Evolutionary conservation across 2,797 vertebrate species (phyloP).

Genomic region (Thaleichthys pacificus): DNA sequence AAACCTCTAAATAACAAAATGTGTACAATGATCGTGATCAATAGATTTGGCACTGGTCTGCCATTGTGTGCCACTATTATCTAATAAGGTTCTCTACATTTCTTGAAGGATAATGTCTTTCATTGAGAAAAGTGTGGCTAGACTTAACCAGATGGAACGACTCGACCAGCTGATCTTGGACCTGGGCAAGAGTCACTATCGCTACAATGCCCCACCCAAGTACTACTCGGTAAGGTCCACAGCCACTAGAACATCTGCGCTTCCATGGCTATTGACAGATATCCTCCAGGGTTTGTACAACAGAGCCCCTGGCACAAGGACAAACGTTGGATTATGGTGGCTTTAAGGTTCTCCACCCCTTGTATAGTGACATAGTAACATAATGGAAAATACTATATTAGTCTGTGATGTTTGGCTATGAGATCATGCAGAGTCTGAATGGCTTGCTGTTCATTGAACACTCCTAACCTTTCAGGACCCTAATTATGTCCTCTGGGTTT

Average conservation of each 20-base stretch:
- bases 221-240: slow-evolving; percentile 55
- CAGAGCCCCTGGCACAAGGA: neutral
- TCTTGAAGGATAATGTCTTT: slow-evolving; percentile 59
- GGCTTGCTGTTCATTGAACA: neutral
- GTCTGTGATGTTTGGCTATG: neutral
- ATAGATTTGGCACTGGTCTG: neutral
- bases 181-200: slow-evolving; percentile 54
- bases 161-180: slow-evolving; percentile 49
- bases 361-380: neutral
- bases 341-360: neutral
- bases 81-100: neutral
- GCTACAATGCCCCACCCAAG: slow-evolving; percentile 53
- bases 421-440: neutral
- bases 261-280: neutral
- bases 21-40: neutral
- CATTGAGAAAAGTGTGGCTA: slow-evolving; percentile 60
- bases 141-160: slow-evolving; percentile 42
- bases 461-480: neutral
- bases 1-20: no score
- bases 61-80: neutral
- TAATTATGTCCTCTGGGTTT: slow-evolving; percentile 9
- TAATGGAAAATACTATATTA: slow-evolving; percentile 2
- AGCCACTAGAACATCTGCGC: neutral
- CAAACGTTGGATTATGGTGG: neutral
- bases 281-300: neutral